Evolutionary conservation across 2,888 invertebrate genomes (phyloP).

Genomic region (Dicroscelio sp.): DNA sequence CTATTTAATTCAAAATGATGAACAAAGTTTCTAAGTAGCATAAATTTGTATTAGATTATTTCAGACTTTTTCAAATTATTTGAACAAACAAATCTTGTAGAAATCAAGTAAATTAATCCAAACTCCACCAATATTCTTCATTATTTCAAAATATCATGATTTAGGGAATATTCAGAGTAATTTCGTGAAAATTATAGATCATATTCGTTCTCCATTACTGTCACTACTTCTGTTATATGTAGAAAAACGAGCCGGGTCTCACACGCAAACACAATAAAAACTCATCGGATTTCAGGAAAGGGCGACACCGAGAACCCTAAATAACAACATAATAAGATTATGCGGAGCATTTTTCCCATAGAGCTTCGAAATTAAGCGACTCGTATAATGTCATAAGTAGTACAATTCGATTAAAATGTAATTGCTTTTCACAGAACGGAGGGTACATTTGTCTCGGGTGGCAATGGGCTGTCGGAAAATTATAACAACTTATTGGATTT

Average conservation of each 20-base stretch:
- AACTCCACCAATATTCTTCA: no score
- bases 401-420: constrained; percentile 67
- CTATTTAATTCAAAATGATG: no score
- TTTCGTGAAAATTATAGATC: no score
- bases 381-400: constrained; percentile 74
- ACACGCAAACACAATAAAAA: constrained; percentile 58
- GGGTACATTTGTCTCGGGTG: constrained; percentile 63
- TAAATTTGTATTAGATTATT: no score
- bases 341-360: constrained; percentile 61
- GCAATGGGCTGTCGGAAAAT: constrained; percentile 65
- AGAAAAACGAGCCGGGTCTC: background rate
- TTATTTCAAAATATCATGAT: no score
- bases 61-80: no score
- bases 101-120: no score
- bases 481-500: constrained; percentile 76
- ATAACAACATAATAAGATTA: constrained; percentile 70
- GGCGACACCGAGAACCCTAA: constrained; percentile 52
- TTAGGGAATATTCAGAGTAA: no score
- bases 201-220: background rate
- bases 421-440: constrained; percentile 50
- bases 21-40: no score
- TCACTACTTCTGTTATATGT: constrained; percentile 1
- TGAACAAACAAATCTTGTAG: no score
- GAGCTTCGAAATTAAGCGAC: constrained; percentile 56
- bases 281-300: constrained; percentile 38